Evolutionary conservation across 2,113 vertebrate genomes (phyloP), one percentile per base, ranked within the genome.

Genomic region (Bujurquina vittata): DNA sequence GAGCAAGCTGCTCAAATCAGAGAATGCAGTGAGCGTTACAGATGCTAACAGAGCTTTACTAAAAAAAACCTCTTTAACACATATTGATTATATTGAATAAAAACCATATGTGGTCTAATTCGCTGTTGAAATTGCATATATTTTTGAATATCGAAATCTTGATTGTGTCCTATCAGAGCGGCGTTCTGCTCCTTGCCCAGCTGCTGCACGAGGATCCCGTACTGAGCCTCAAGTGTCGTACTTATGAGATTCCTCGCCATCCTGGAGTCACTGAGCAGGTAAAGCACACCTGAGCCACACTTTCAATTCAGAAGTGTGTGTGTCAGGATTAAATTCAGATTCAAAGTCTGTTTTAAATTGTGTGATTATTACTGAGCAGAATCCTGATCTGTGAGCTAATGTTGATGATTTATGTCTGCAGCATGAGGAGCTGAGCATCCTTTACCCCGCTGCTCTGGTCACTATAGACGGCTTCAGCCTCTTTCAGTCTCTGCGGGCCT

Each of bases 401-500:
- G 46, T 33, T 37, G 1, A 9, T 84, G 74, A 57, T 46, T 0
- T 84, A 1, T 43, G 22, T 10, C 65, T 92, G 69, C 91, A 99
- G 98, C 99, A 98, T 67, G 98, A 99, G 94, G 98, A 99, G 76
- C 82, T 99, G 77, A 99, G 98, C 85, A 99, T 99, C 88, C 94
- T 99, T 23, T 99, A 99, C 80, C 97, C 97, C 35, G 95, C 96
- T 80, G 97, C 98, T 75, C 94, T 99, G 93, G 98, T 99, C 86
- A 99, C 98, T 65, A 98, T 99, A 54, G 98, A 99, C 83, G 98
- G 98, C 79, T 99, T 99, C 94, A 99, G 98, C 89, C 97, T 99
- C 87, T 99, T 99, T 84, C 98, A 99, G 91, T 99, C 98, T 49
- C 96, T 99, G 49, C 97, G 98, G 62, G 98, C 98, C 0, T 99